A percentile compares a stretch with the other conserved stretches of the same genome.
phyloP scores from a whole-genome alignment of 2,888 invertebrate species.

The Machimus atricapillus region DNA sequence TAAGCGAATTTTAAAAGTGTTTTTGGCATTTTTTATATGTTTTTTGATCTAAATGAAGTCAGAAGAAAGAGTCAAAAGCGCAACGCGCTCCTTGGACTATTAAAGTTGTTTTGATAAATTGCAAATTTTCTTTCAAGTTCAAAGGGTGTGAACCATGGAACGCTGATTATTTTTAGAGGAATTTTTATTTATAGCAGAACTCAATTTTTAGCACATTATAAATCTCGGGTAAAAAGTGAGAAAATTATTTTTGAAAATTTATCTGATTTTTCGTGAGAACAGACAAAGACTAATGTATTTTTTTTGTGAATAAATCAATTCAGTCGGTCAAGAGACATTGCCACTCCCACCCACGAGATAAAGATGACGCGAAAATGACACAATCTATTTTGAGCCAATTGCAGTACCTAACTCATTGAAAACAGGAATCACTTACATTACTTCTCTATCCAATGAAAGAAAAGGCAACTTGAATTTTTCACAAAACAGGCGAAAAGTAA shows the following conservation, averaged over 20 bases:
- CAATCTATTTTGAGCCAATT: not conserved
- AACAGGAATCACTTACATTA: not conserved
- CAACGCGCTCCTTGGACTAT: not conserved
- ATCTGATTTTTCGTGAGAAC: not conserved
- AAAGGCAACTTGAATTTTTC: not conserved
- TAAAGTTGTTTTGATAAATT: not conserved
- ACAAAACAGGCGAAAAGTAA: too few relatives aligned
- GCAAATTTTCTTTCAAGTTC: not conserved
- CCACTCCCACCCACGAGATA: not conserved
- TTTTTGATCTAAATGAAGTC: not conserved
- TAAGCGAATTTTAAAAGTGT: not conserved
- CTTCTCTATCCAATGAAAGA: not conserved
- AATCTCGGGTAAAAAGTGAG: not conserved
- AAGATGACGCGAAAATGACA: not conserved
- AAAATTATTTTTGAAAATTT: not conserved
- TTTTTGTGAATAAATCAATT: not conserved
- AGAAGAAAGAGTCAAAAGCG: not conserved
- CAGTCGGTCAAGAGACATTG: not conserved
- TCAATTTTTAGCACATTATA: not conserved
- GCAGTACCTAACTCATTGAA: not conserved
- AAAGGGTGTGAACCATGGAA: not conserved
- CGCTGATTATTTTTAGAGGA: not conserved
- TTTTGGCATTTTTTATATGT: not conserved
- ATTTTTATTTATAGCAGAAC: not conserved
- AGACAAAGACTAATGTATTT: not conserved